These are phyloP conservation scores for Epinephelus coioides DNA, from an alignment of 2,797 vertebrate genomes.

Conservation along the genomic window DNA sequence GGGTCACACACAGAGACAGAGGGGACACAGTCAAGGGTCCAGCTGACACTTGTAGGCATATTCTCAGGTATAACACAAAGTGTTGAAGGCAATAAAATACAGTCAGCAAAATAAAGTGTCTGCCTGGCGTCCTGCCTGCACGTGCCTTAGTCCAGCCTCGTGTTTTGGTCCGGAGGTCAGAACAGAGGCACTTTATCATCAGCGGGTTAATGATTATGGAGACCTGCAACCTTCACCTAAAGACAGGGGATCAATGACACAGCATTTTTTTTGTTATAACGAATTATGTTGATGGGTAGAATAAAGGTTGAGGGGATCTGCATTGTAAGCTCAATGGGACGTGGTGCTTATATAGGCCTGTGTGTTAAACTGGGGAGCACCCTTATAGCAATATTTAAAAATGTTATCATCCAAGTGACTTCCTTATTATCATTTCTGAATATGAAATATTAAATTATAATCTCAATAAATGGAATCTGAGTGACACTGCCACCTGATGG, in stretches of 20 bases:
- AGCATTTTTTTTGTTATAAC: constrained; percentile 1
- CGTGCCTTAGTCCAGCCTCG: constrained; percentile 37
- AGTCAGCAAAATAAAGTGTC: neutral
- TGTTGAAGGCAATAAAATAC: constrained; percentile 32
- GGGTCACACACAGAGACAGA: neutral
- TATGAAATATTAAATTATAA: constrained; percentile 23
- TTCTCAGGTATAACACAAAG: constrained; percentile 60
- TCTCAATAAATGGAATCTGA: constrained; percentile 10
- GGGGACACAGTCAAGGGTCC: neutral
- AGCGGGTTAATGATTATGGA: constrained; percentile 57
- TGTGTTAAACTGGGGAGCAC: too few relatives aligned
- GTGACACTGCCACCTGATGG: constrained; percentile 20
- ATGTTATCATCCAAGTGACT: too few relatives aligned
- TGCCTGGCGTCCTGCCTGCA: neutral
- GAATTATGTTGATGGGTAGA: too few relatives aligned
- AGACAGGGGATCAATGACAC: neutral
- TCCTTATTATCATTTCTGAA: too few relatives aligned
- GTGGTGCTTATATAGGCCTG: too few relatives aligned
- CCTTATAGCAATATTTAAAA: too few relatives aligned
- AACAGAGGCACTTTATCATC: constrained; percentile 1
- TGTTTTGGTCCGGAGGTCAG: constrained; percentile 32
- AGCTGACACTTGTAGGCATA: constrained; percentile 26
- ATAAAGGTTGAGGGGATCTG: too few relatives aligned
- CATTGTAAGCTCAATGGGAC: too few relatives aligned
- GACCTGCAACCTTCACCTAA: neutral